Base-by-base conservation (phyloP, 2,888 invertebrate genomes). In the Corbicula japonica region DNA sequence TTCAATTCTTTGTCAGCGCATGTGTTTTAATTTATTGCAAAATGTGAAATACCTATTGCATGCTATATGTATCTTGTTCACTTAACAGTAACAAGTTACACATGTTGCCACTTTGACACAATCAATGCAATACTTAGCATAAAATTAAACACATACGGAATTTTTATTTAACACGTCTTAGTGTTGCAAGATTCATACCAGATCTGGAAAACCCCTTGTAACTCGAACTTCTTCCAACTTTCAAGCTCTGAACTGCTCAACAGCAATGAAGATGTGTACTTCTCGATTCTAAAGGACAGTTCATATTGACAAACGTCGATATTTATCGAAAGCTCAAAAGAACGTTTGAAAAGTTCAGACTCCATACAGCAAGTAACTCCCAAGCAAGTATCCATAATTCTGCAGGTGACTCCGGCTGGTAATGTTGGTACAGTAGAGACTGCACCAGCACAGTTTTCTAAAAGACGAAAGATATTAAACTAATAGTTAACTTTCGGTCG, bases 131-230 rank as follows among this genome's bases (percentile, higher is more conserved):
- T 12, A 41, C 15, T 41, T 41, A 15, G 15, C 41, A 41, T 12
- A 41, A 41, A 41, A 41, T 41, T 41, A 12, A 41, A 23, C 30
- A 28, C 50, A 46, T 58, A 69, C 68, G 41, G 12, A 1, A 69
- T 46, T 58, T 44, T 44, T 18, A n/a, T n/a, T n/a, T n/a, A n/a
- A n/a, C n/a, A n/a, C n/a, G n/a, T n/a, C n/a, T n/a, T n/a, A n/a
- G n/a, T n/a, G n/a, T n/a, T n/a, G n/a, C n/a, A n/a, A n/a, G n/a
- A n/a, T n/a, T n/a, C n/a, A n/a, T n/a, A n/a, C n/a, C n/a, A n/a
- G n/a, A n/a, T n/a, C n/a, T n/a, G n/a, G n/a, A 69, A 1, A n/a
- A 77, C 28, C 48, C 77, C 77, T 48, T 72, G 65, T 18, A 77
- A n/a, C 34, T 77, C 68, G 30, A 77, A 69, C 5, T 12, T 1